A percentile compares a stretch with the other conserved stretches of the same genome.
Evolutionary conservation across 2,888 invertebrate species (phyloP).

Genomic region (Eledona agricola): DNA sequence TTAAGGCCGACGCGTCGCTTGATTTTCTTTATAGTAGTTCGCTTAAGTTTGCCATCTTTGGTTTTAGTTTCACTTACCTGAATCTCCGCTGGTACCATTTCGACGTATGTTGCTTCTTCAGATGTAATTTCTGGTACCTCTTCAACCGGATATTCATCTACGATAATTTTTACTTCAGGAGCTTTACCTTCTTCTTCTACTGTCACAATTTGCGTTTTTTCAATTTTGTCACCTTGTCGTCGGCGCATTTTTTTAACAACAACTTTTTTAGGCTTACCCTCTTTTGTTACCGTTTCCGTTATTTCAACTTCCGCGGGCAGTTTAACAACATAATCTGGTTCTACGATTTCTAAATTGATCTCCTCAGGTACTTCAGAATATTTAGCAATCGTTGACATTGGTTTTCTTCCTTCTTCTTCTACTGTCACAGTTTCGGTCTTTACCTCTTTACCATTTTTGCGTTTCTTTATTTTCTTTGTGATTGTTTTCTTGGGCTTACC

Average conservation of each 20-base stretch:
- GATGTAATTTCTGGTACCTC: slow-evolving; percentile 47
- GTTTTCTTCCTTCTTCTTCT: slow-evolving; percentile 59
- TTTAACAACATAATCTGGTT: slow-evolving; percentile 40
- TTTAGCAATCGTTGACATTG: slow-evolving; percentile 45
- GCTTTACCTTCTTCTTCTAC: slow-evolving; percentile 53
- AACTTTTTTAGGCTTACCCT: slow-evolving; percentile 46
- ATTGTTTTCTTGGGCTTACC: slow-evolving; percentile 47
- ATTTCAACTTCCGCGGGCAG: slow-evolving; percentile 51
- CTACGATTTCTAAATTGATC: slow-evolving; percentile 41
- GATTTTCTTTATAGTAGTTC: slow-evolving; percentile 16
- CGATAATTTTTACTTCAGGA: slow-evolving; percentile 47
- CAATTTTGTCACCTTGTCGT: slow-evolving; percentile 58
- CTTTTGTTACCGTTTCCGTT: slow-evolving; percentile 46
- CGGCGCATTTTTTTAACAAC: slow-evolving; percentile 56
- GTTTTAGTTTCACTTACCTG: slow-evolving; percentile 43
- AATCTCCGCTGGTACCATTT: slow-evolving; percentile 43
- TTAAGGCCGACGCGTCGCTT: slow-evolving; percentile 43
- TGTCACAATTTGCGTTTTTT: slow-evolving; percentile 57
- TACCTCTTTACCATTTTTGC: slow-evolving; percentile 46
- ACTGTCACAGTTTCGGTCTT: slow-evolving; percentile 60
- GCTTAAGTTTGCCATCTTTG: slow-evolving; percentile 41
- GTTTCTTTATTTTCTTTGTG: slow-evolving; percentile 51
- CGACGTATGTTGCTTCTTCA: slow-evolving; percentile 30
- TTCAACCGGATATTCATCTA: no score
- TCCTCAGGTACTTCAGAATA: slow-evolving; percentile 47